Percentiles rank a stretch among this genome's conserved stretches.
Conservation (phyloP, 2,113 vertebrate species). For the Carettochelys insculpta region DNA sequence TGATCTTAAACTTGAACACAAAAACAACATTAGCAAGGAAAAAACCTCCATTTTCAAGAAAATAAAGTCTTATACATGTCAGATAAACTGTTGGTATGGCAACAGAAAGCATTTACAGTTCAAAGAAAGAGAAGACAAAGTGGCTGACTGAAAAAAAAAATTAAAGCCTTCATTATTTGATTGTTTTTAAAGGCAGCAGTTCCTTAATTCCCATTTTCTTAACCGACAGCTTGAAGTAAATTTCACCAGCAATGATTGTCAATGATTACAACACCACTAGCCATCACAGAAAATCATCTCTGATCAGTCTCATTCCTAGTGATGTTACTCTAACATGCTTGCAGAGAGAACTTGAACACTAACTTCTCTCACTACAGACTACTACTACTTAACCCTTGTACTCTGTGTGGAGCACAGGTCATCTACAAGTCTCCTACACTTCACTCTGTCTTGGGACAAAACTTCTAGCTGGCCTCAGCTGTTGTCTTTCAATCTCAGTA, state of each 20-base stretch:
- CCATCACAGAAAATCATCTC: background rate
- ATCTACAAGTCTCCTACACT: too few relatives aligned
- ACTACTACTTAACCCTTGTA: too few relatives aligned
- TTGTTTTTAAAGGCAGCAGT: background rate
- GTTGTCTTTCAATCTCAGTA: too few relatives aligned
- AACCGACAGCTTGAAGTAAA: background rate
- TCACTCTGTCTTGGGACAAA: too few relatives aligned
- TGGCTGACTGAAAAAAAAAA: background rate
- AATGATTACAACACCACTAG: background rate
- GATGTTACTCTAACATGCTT: background rate
- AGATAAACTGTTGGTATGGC: slow-evolving; percentile 55
- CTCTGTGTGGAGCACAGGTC: too few relatives aligned
- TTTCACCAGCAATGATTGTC: background rate
- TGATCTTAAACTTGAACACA: background rate
- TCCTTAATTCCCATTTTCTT: background rate
- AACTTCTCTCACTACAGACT: background rate
- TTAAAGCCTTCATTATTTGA: slow-evolving; percentile 5
- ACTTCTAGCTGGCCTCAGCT: too few relatives aligned
- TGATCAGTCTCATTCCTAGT: background rate
- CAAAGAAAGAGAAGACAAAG: slow-evolving; percentile 25
- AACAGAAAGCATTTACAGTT: slow-evolving; percentile 55
- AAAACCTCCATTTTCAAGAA: slow-evolving; percentile 26
- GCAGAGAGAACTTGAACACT: background rate
- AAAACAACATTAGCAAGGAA: slow-evolving; percentile 20
- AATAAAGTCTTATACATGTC: slow-evolving; percentile 28